A percentile compares a stretch with the other conserved stretches of the same genome.
Conservation (phyloP, 2,797 vertebrate genomes). For the Pteropus rufus region DNA sequence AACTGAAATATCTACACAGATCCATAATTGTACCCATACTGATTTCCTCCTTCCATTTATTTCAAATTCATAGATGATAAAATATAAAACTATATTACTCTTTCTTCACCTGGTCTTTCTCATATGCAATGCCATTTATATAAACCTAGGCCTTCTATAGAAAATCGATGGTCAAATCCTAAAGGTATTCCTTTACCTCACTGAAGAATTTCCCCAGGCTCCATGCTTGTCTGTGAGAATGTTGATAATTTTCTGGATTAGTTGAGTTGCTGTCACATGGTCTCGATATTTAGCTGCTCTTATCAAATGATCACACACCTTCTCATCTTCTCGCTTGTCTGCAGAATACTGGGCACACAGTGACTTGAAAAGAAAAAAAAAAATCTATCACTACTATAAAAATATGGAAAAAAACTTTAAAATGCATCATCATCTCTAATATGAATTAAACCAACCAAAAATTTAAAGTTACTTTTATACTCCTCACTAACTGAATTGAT, state of each 20-base stretch:
- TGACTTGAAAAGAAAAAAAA: conserved; percentile 84
- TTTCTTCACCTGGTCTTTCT: conserved; percentile 24
- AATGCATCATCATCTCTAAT: neutral
- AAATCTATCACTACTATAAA: conserved; percentile 39
- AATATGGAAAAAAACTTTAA: neutral
- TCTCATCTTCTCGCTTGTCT: conserved; percentile 97
- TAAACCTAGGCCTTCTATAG: neutral
- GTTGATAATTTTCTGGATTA: conserved; percentile 97
- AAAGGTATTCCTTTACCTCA: conserved; percentile 85
- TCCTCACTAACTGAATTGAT: neutral
- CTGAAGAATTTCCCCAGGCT: conserved; percentile 93
- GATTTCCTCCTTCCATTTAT: neutral
- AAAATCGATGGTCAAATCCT: neutral
- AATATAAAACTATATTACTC: conserved; percentile 32
- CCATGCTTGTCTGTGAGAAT: conserved; percentile 98
- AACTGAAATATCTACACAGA: neutral
- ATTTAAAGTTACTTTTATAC: conserved; percentile 2
- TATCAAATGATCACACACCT: conserved; percentile 99
- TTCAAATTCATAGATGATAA: conserved; percentile 51
- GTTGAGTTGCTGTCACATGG: conserved; percentile 94
- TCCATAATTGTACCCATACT: neutral
- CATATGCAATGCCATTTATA: neutral
- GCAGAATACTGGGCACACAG: conserved; percentile 95
- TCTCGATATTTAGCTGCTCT: conserved; percentile 96
- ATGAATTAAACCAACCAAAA: conserved; percentile 19